Evolutionary conservation across 2,113 vertebrate species (phyloP).

Genomic region (Megaleporinus macrocephalus): DNA sequence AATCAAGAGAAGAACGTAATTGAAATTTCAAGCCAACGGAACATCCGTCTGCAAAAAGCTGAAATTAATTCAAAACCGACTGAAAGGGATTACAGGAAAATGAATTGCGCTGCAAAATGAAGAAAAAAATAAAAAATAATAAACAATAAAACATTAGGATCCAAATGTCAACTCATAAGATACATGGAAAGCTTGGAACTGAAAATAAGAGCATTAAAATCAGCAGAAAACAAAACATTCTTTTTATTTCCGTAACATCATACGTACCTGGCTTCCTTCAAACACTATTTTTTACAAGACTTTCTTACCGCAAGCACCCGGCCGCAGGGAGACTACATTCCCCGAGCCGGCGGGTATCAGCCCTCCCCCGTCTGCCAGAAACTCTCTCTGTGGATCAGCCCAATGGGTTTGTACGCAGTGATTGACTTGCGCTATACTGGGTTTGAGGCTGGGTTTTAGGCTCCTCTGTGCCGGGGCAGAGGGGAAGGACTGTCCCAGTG

Average conservation of each 20-base stretch:
- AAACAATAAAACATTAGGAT: constrained; percentile 41
- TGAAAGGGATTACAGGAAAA: constrained; percentile 63
- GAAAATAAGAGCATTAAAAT: constrained; percentile 57
- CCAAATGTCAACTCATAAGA: constrained; percentile 63
- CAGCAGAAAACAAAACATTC: constrained; percentile 49
- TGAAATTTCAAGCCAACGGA: constrained; percentile 53
- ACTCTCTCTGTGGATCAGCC: background rate
- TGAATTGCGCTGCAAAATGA: constrained; percentile 64
- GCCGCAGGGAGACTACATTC: constrained; percentile 61
- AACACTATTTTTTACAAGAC: constrained; percentile 86
- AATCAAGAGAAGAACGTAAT: constrained; percentile 47
- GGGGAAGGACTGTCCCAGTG: constrained; percentile 70
- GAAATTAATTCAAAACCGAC: constrained; percentile 61
- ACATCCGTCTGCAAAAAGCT: constrained; percentile 57
- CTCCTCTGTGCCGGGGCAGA: constrained; percentile 46
- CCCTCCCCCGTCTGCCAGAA: constrained; percentile 59
- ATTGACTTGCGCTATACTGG: background rate
- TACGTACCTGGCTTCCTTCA: constrained; percentile 95
- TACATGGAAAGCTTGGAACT: constrained; percentile 50
- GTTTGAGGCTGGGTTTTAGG: constrained; percentile 31
- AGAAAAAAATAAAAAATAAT: constrained; percentile 60
- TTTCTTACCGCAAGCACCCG: constrained; percentile 89
- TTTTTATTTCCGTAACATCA: constrained; percentile 65
- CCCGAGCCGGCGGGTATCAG: constrained; percentile 62
- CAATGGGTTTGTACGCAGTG: background rate